phyloP scores from a whole-genome alignment of 2,113 vertebrate genomes.

The Osmerus eperlanus region DNA sequence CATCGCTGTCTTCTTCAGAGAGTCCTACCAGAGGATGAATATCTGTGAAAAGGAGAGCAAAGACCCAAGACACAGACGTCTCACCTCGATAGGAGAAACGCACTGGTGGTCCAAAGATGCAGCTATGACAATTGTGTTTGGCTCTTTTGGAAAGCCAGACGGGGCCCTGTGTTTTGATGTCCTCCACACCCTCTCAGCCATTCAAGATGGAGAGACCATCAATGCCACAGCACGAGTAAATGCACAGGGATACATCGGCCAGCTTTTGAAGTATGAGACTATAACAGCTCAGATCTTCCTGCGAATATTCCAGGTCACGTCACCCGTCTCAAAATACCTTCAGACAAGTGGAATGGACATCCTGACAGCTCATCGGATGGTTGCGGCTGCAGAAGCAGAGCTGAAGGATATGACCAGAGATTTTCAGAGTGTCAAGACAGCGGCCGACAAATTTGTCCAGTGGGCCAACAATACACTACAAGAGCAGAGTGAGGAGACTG shows the following conservation, averaged over 20 bases:
- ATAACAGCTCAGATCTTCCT: no score
- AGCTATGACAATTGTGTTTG: conserved; percentile 21
- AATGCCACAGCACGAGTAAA: background rate
- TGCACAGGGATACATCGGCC: background rate
- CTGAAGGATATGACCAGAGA: background rate
- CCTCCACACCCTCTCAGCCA: background rate
- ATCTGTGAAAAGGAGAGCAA: conserved; percentile 16
- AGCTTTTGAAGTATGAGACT: background rate
- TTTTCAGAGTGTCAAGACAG: background rate
- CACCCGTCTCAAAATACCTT: background rate
- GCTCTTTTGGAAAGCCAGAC: conserved; percentile 22
- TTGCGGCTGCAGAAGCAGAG: no score
- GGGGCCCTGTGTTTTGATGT: conserved; percentile 16
- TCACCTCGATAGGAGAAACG: conserved; percentile 21
- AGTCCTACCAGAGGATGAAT: conserved; percentile 2
- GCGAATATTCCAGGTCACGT: background rate
- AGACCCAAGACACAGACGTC: conserved; percentile 13
- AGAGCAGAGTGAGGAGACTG: background rate
- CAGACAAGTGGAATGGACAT: no score
- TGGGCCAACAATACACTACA: background rate
- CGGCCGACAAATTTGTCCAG: background rate
- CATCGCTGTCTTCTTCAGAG: conserved; percentile 22
- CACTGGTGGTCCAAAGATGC: conserved; percentile 27
- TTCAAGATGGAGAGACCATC: background rate
- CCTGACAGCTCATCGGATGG: background rate